Conservation (phyloP, 37 sponge, comb jelly and placozoan genomes). For the Ianthella basta region DNA sequence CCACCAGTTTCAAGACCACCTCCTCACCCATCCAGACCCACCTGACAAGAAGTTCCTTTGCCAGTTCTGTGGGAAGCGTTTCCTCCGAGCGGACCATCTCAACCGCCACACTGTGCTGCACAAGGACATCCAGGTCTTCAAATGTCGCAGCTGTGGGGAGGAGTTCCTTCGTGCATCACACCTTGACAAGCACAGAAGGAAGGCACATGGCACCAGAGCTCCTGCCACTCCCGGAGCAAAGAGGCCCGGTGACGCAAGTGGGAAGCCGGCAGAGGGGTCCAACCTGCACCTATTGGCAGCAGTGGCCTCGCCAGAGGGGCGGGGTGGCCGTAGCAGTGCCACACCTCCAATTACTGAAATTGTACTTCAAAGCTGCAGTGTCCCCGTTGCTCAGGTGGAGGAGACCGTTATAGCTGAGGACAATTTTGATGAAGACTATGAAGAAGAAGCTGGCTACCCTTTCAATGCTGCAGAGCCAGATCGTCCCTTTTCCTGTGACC, state of each 20-base stretch:
- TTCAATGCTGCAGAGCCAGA: conserved; percentile 29
- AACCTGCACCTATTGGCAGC: conserved; percentile 77
- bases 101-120: conserved; percentile 71
- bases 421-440: not conserved
- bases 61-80: conserved; percentile 79
- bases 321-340: too few relatives aligned
- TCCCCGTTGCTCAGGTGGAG: conserved; percentile 15
- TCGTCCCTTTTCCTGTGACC: conserved; percentile 61
- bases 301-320: conserved; percentile 72
- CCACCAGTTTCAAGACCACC: conserved; percentile 72
- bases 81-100: conserved; percentile 78
- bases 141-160: conserved; percentile 76
- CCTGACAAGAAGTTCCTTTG: conserved; percentile 78
- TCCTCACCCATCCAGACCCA: conserved; percentile 75
- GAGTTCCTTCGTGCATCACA: conserved; percentile 78
- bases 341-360: not conserved
- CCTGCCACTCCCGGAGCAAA: conserved; percentile 44
- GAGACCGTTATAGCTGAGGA: conserved; percentile 17
- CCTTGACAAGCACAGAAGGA: conserved; percentile 70
- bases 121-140: conserved; percentile 43
- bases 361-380: not conserved
- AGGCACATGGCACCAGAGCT: conserved; percentile 57
- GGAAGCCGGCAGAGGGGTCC: not conserved
- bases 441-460: not conserved
- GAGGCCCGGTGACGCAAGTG: not conserved